phyloP scores from a whole-genome alignment of 2,797 vertebrate species.

The Emydoidea blandingii region DNA sequence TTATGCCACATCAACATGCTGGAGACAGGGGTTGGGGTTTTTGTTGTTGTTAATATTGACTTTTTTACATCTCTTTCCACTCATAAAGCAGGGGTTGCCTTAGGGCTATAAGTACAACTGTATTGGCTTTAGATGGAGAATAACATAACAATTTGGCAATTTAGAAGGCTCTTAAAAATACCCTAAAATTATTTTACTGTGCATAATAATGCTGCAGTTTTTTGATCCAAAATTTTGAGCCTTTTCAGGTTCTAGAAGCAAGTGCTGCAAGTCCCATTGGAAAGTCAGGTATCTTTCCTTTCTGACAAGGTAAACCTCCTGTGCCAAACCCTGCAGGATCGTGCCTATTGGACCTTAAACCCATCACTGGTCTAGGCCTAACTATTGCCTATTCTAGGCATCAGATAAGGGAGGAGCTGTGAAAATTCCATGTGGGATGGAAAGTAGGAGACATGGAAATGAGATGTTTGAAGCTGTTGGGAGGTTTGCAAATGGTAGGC shows the following conservation, averaged over 20 bases:
- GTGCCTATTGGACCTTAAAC: background rate
- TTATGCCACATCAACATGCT: background rate
- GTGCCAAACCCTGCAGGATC: background rate
- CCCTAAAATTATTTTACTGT: background rate
- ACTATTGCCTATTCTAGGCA: background rate
- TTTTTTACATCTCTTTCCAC: background rate
- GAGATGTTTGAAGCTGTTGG: background rate
- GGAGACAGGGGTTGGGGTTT: constrained; percentile 12
- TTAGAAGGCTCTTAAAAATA: background rate
- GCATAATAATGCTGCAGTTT: background rate
- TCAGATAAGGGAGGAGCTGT: background rate
- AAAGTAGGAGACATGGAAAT: background rate
- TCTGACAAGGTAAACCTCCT: background rate
- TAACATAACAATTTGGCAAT: background rate
- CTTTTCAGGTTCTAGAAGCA: background rate
- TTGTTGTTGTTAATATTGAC: background rate
- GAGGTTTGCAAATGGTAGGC: background rate
- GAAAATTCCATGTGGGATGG: background rate
- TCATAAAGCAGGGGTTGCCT: background rate
- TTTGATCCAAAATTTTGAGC: background rate
- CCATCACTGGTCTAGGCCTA: background rate
- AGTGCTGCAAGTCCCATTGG: accelerated
- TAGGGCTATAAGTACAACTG: background rate
- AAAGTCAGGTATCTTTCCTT: background rate
- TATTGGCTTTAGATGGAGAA: background rate